Percentiles rank a stretch among this genome's conserved stretches.
These are phyloP conservation scores for Machaerirhynchus nigripectus DNA, from an alignment of 2,113 vertebrate genomes.

Conservation along the genomic window DNA sequence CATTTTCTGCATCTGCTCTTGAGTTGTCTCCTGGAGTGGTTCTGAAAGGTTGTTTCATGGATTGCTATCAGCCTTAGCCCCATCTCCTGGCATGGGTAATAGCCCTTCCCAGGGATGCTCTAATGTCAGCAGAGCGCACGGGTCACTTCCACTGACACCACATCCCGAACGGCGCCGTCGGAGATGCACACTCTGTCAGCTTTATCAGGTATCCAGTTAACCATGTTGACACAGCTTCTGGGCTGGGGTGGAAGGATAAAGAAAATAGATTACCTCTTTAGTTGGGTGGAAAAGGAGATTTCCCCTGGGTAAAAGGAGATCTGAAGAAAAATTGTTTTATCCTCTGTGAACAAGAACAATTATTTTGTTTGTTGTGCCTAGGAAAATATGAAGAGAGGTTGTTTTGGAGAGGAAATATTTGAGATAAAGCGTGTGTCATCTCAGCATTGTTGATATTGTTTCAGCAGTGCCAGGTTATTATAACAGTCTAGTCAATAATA, in stretches of 20 bases:
- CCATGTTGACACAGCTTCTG: conserved; percentile 36
- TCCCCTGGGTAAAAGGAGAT: conserved; percentile 39
- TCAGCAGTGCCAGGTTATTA: conserved; percentile 6
- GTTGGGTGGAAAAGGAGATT: conserved; percentile 52
- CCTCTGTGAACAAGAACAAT: conserved; percentile 42
- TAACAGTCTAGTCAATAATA: background rate
- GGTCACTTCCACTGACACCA: conserved; percentile 18
- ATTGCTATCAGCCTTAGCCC: background rate
- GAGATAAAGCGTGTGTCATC: background rate
- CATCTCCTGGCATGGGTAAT: background rate
- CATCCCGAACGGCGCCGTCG: background rate
- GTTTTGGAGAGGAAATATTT: conserved; percentile 2
- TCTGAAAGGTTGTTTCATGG: background rate
- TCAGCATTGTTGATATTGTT: background rate
- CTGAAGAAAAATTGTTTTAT: conserved; percentile 39
- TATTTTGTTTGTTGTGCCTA: conserved; percentile 39
- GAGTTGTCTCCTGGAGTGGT: background rate
- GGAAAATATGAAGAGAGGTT: conserved; percentile 32
- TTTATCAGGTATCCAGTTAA: conserved; percentile 43
- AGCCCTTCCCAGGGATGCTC: background rate
- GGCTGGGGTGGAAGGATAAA: conserved; percentile 20
- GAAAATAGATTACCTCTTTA: conserved; percentile 51
- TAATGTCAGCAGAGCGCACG: background rate
- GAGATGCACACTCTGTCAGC: background rate
- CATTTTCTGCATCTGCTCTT: background rate